Evolutionary conservation across 37 sponge, comb jelly and placozoan species (phyloP).

Genomic region (Ephydatia muelleri): DNA sequence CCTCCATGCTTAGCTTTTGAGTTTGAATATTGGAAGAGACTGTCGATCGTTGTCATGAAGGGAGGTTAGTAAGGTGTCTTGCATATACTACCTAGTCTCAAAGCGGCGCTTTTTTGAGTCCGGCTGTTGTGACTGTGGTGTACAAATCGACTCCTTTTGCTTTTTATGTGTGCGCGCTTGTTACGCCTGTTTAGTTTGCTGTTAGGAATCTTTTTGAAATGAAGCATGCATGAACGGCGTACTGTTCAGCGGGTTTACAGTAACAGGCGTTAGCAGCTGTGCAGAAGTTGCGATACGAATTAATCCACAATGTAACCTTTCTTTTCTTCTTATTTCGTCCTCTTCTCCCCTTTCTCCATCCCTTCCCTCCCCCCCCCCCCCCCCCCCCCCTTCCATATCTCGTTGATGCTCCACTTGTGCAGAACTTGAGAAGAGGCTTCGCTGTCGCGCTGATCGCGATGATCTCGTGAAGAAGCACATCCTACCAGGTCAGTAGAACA

Average conservation of each 20-base stretch:
- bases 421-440: conserved; percentile 69
- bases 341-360: neutral
- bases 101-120: no score
- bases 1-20: no score
- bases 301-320: neutral
- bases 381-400: neutral
- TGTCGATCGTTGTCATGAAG: no score
- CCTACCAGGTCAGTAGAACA: conserved; percentile 47
- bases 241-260: neutral
- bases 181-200: no score
- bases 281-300: neutral
- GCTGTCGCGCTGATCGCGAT: conserved; percentile 35
- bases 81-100: no score
- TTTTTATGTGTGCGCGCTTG: no score
- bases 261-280: no score
- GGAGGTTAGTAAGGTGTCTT: no score
- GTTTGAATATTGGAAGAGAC: no score
- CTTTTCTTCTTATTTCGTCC: neutral
- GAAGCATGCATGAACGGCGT: neutral
- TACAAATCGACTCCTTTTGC: no score
- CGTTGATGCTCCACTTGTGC: neutral
- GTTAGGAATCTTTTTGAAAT: neutral
- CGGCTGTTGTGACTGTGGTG: no score
- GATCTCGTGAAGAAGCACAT: conserved; percentile 66
- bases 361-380: conserved; percentile 25